Conservation (phyloP, 2,113 vertebrate genomes). For the Paradoxurus hermaphroditus region DNA sequence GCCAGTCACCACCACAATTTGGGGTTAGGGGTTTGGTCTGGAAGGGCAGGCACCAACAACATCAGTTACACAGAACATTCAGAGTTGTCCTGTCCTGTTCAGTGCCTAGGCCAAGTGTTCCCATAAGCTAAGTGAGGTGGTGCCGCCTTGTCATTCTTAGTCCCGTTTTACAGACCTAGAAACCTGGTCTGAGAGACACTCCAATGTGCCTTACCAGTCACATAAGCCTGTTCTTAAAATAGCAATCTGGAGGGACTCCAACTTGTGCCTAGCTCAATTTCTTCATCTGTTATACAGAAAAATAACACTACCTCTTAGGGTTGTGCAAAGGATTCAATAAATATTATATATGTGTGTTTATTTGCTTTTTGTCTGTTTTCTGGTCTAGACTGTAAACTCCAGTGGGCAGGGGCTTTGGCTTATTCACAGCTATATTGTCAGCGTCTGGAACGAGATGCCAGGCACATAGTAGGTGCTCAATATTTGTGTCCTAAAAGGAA, state of each 20-base stretch:
- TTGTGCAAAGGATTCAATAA: background rate
- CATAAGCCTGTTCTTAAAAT: background rate
- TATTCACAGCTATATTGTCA: background rate
- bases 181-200: background rate
- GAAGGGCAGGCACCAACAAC: background rate
- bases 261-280: background rate
- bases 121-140: background rate
- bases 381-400: background rate
- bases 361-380: constrained; percentile 5
- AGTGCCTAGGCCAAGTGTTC: background rate
- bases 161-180: background rate
- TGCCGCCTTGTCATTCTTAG: background rate
- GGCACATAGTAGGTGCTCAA: background rate
- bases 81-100: background rate
- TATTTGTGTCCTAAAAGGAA: background rate
- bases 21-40: background rate
- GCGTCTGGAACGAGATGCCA: background rate
- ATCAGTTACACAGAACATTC: background rate
- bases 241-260: background rate
- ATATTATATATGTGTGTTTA: background rate
- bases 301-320: background rate
- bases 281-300: background rate
- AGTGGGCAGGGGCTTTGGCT: background rate
- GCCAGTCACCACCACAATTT: constrained; percentile 36
- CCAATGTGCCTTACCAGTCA: background rate